phyloP scores from a whole-genome alignment of 2,113 vertebrate species.

The Corythaeola cristata region DNA sequence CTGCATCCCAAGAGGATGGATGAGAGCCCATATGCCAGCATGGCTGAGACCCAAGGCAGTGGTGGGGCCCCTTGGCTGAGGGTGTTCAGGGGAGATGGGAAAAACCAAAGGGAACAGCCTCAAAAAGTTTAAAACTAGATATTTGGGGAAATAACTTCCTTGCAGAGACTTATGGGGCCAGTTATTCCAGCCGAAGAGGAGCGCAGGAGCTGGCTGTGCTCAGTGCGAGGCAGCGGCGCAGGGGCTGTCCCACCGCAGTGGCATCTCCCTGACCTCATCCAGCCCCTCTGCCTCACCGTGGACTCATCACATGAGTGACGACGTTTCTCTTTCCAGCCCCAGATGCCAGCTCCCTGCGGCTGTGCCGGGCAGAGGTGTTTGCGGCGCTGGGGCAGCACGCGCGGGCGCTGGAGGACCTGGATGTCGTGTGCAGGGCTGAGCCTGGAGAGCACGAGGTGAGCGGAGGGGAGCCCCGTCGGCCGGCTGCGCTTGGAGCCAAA shows the following conservation, averaged over 20 bases:
- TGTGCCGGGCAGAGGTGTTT: constrained; percentile 78
- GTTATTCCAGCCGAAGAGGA: not conserved
- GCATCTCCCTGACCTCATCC: not conserved
- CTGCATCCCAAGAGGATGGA: not conserved
- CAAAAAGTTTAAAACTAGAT: not conserved
- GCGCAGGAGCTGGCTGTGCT: not conserved
- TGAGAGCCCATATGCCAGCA: not conserved
- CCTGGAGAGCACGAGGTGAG: constrained; percentile 81
- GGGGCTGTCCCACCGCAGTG: rapidly evolving
- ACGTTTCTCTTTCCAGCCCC: constrained; percentile 66
- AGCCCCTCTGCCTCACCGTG: rapidly evolving
- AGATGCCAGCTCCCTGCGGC: constrained; percentile 72
- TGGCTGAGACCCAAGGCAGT: not conserved
- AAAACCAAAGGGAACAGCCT: not conserved
- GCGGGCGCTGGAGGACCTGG: constrained; percentile 80
- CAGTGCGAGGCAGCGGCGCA: rapidly evolving
- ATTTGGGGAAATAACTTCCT: not conserved
- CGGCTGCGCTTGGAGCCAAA: not conserved
- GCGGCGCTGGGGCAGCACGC: constrained; percentile 66
- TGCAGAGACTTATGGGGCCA: not conserved
- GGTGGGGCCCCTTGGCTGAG: not conserved
- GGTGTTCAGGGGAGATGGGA: not conserved
- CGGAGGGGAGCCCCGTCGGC: not conserved
- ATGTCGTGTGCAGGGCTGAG: constrained; percentile 78
- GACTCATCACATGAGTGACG: not conserved